phyloP scores from a whole-genome alignment of 2,797 vertebrate genomes.

The Columba guinea region DNA sequence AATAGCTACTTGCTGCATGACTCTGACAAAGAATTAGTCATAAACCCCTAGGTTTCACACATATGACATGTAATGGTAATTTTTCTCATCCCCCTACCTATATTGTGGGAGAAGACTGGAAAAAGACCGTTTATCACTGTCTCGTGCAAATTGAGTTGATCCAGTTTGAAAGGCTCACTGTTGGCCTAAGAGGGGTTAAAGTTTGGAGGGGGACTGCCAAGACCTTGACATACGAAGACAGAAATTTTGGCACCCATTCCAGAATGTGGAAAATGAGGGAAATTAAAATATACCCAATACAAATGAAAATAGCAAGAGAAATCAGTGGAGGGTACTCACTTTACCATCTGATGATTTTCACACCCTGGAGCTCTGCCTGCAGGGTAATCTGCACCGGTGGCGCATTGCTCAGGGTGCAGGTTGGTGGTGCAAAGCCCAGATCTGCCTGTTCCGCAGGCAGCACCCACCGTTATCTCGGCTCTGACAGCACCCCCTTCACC shows the following conservation, averaged over 20 bases:
- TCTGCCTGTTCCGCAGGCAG: neutral
- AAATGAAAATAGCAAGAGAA: neutral
- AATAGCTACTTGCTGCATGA: neutral
- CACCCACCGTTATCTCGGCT: neutral
- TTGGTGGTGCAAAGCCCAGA: neutral
- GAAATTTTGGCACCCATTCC: neutral
- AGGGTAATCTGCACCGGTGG: neutral
- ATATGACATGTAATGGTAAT: rapidly evolving
- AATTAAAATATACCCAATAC: neutral
- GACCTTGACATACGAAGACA: neutral
- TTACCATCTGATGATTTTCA: neutral
- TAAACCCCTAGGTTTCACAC: neutral
- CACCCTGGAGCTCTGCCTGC: neutral
- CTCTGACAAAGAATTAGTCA: neutral
- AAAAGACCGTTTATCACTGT: neutral
- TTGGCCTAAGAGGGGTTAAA: neutral
- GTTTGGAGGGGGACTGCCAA: neutral
- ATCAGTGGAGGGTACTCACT: neutral
- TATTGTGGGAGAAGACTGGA: neutral
- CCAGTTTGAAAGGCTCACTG: neutral
- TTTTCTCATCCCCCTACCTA: neutral
- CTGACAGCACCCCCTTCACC: neutral
- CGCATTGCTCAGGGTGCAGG: neutral
- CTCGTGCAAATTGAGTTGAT: neutral
- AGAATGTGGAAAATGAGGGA: neutral